Conservation (phyloP, 23 tunicate genomes). For the Oikopleura dioica region DNA sequence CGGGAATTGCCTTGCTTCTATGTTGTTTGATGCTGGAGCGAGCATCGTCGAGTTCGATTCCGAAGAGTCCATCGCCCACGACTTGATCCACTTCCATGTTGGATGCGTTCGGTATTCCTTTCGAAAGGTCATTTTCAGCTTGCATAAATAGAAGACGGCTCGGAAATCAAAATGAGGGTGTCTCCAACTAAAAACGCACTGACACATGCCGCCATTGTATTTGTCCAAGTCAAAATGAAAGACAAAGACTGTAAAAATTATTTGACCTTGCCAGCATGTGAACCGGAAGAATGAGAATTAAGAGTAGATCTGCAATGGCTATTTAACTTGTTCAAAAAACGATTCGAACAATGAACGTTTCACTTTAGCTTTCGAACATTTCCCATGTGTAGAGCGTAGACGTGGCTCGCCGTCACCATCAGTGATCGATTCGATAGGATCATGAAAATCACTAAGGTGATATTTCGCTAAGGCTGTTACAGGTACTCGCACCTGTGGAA, state of each 20-base stretch:
- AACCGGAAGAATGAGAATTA: background rate
- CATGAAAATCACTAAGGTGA: background rate
- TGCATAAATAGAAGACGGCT: no score
- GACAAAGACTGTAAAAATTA: no score
- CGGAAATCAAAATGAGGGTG: no score
- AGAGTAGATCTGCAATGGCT: background rate
- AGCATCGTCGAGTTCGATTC: no score
- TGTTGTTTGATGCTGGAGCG: no score
- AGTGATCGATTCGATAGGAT: background rate
- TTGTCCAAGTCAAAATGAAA: no score
- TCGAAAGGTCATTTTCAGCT: no score
- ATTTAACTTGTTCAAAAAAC: background rate
- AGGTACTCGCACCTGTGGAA: background rate
- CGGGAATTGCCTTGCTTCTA: no score
- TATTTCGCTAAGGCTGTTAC: background rate
- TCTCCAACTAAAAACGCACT: no score
- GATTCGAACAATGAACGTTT: background rate
- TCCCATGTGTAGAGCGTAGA: background rate
- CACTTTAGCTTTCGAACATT: background rate
- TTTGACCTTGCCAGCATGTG: no score
- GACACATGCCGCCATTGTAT: no score
- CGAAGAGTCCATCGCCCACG: no score
- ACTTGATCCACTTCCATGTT: background rate
- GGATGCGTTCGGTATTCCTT: conserved; percentile 4
- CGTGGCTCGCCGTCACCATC: background rate